These are phyloP conservation scores for Globicephala melas DNA, from an alignment of 2,113 vertebrate genomes.

Conservation along the genomic window DNA sequence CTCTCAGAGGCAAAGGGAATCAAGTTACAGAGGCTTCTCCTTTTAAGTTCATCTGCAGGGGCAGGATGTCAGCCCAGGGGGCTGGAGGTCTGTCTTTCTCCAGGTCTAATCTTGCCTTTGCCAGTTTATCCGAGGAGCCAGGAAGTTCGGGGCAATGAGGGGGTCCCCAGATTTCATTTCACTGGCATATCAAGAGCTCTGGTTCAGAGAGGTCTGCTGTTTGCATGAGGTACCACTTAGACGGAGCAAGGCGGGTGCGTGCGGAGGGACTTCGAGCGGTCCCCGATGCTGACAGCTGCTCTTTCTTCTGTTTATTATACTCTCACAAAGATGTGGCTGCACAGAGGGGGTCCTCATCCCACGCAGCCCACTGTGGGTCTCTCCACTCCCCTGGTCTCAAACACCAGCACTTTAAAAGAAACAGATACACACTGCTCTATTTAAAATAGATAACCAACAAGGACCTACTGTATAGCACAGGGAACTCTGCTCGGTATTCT, in stretches of 20 bases:
- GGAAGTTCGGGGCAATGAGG: not conserved
- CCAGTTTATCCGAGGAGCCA: not conserved
- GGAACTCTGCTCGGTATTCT: not conserved
- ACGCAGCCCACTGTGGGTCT: accelerated
- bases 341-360: not conserved
- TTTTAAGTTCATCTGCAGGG: not conserved
- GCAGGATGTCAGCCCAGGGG: not conserved
- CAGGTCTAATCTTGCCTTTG: not conserved
- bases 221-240: accelerated
- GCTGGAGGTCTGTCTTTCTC: not conserved
- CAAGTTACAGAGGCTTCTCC: not conserved
- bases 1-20: not conserved
- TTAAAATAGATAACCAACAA: not conserved
- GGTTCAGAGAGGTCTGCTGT: no score
- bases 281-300: not conserved
- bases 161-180: not conserved
- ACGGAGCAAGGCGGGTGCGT: not conserved
- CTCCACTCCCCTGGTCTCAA: no score
- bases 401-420: not conserved
- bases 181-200: not conserved
- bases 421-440: not conserved
- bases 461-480: not conserved
- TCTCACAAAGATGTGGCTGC: not conserved
- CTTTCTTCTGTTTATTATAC: accelerated
- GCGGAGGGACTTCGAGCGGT: accelerated